Percentiles rank a stretch among this genome's conserved stretches.
Evolutionary conservation across 2,888 invertebrate genomes (phyloP).

Genomic region (Pseudanteris insignis): DNA sequence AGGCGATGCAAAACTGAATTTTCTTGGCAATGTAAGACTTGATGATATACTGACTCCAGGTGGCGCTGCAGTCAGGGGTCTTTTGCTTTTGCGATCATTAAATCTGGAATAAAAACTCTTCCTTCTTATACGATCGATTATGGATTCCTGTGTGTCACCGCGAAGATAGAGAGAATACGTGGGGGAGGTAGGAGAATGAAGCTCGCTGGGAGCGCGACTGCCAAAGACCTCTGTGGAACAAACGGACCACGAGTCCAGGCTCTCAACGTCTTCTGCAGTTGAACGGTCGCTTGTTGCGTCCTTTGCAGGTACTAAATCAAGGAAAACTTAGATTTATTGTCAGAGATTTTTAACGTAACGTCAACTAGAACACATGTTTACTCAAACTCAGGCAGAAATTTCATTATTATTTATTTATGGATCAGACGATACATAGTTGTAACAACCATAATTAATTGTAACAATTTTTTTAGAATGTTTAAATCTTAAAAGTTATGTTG

Average conservation of each 20-base stretch:
- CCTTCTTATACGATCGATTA: constrained; percentile 85
- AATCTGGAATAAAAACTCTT: constrained; percentile 91
- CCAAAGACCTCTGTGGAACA: constrained; percentile 68
- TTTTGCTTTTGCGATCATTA: constrained; percentile 83
- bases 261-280: constrained; percentile 71
- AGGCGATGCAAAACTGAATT: constrained; percentile 61
- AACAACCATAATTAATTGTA: too few species aligned
- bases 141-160: constrained; percentile 71
- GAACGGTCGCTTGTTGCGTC: constrained; percentile 61
- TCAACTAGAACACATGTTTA: too few species aligned
- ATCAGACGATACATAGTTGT: too few species aligned
- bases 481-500: too few species aligned
- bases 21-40: constrained; percentile 63
- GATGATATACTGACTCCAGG: constrained; percentile 50
- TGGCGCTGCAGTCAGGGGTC: constrained; percentile 73
- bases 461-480: too few species aligned
- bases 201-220: constrained; percentile 56
- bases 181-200: constrained; percentile 68
- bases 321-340: constrained; percentile 8
- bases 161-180: constrained; percentile 52
- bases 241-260: constrained; percentile 75
- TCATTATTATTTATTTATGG: too few species aligned
- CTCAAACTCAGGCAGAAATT: too few species aligned
- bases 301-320: constrained; percentile 20
- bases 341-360: too few species aligned